Base-by-base conservation (phyloP, 1,140 invertebrate genomes). In the Heliconius hermathena region DNA sequence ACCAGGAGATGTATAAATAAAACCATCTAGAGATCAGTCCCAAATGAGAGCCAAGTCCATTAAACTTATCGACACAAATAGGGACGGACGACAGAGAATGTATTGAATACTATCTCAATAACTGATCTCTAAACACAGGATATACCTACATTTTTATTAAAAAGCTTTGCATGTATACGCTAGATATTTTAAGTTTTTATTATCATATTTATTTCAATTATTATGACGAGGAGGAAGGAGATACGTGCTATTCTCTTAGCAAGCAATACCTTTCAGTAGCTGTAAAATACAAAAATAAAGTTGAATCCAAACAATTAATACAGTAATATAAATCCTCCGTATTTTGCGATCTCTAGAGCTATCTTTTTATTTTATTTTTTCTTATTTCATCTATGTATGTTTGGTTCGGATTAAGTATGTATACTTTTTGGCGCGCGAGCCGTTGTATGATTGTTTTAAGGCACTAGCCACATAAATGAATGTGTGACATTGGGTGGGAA, bases 201-300 rank as follows among this genome's bases (percentile, higher is more conserved):
- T 46, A 74, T 75, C 60, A 41, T 29, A 18, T 79, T 70, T 79
- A 74, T 79, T 74, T 71, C 46, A 22, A 74, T 75, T 54, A 73
- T 75, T 57, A 75, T 77, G 74, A 77, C 33, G 74, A n/a, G 26
- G 54, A 41, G 29, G 36, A 29, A 41, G 74, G 70, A 71, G 49
- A 74, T 85, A 85, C 87, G 85, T 87, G 80, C 20, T 81, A 85
- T 89, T 89, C 87, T 87, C 84, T 72, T 77, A 83, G 72, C 77
- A 86, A 89, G 88, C 89, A 91, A 90, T 91, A 91, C 77, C 77
- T 36, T 29, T 79, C 49, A 36, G 77, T 82, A 87, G 83, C 73
- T 81, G 83, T 85, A 87, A 81, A 72, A 86, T 85, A 78, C 20
- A 38, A 83, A 72, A 76, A 79, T 76, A 77, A 46, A 46, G 16